phyloP scores from a whole-genome alignment of 1,140 invertebrate genomes.

The Apis laboriosa region DNA sequence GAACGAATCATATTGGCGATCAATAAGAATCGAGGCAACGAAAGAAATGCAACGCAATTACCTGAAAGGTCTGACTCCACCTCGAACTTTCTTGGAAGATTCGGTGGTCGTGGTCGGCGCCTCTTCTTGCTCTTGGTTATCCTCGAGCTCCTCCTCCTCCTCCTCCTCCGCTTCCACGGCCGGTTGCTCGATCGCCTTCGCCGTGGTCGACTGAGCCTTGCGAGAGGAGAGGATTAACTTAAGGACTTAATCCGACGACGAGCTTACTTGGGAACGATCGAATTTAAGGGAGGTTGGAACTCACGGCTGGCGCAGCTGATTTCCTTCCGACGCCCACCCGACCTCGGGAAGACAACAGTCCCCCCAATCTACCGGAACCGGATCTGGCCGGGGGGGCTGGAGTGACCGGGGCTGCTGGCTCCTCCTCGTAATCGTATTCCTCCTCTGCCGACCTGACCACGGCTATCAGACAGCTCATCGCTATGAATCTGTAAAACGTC shows the following conservation, averaged over 20 bases:
- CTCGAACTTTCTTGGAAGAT: slow-evolving; percentile 83
- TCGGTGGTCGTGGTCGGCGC: slow-evolving; percentile 83
- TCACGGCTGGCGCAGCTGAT: slow-evolving; percentile 35
- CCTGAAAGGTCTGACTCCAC: slow-evolving; percentile 82
- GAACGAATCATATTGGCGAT: too few species aligned
- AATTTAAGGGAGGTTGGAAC: not conserved
- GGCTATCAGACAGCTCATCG: slow-evolving; percentile 62
- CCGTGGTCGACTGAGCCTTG: slow-evolving; percentile 67
- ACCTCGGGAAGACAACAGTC: slow-evolving; percentile 67
- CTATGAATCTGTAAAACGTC: slow-evolving; percentile 64
- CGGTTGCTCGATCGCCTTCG: slow-evolving; percentile 67
- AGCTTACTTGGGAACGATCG: not conserved
- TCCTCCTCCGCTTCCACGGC: slow-evolving; percentile 78
- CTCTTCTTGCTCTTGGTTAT: slow-evolving; percentile 78
- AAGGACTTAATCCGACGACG: too few species aligned
- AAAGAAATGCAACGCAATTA: slow-evolving; percentile 8
- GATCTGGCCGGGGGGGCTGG: slow-evolving; percentile 58
- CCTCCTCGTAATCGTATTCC: slow-evolving; percentile 73
- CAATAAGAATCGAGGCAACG: too few species aligned
- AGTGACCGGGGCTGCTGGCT: slow-evolving; percentile 66
- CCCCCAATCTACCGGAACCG: slow-evolving; percentile 59
- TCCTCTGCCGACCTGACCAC: slow-evolving; percentile 67
- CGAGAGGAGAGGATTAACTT: too few species aligned
- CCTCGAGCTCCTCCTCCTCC: slow-evolving; percentile 74
- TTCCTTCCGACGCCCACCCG: slow-evolving; percentile 64